Evolutionary conservation across 1,140 invertebrate species (phyloP).

Genomic region (Aphis craccivora): DNA sequence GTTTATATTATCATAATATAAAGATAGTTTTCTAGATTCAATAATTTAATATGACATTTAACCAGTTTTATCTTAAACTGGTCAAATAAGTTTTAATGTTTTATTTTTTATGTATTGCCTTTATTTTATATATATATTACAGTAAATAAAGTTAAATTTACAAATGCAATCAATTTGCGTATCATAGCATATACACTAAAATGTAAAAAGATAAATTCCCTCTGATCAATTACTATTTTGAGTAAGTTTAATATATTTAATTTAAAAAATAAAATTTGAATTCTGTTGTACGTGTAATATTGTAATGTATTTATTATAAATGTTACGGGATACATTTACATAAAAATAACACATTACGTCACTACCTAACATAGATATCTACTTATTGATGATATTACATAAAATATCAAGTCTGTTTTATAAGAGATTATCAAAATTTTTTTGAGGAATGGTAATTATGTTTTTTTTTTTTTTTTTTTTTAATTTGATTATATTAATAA

Average conservation of each 20-base stretch:
- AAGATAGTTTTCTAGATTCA: background rate
- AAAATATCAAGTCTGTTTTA: no score
- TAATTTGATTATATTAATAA: no score
- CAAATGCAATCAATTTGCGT: background rate
- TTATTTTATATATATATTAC: background rate
- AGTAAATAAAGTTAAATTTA: background rate
- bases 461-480: no score
- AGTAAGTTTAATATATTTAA: background rate
- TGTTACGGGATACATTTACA: background rate
- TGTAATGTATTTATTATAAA: background rate
- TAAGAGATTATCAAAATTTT: no score
- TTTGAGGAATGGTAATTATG: no score
- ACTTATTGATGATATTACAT: no score
- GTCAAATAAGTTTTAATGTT: background rate
- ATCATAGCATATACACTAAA: background rate
- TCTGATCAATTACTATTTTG: background rate
- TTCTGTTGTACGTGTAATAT: background rate
- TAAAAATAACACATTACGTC: background rate
- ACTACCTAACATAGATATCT: background rate
- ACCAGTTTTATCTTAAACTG: background rate
- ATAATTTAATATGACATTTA: background rate
- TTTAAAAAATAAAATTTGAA: background rate
- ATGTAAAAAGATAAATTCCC: background rate
- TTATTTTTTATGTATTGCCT: background rate
- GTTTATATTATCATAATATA: background rate